Evolutionary conservation across 2,797 vertebrate species (phyloP).

Genomic region (Sciaenops ocellatus): DNA sequence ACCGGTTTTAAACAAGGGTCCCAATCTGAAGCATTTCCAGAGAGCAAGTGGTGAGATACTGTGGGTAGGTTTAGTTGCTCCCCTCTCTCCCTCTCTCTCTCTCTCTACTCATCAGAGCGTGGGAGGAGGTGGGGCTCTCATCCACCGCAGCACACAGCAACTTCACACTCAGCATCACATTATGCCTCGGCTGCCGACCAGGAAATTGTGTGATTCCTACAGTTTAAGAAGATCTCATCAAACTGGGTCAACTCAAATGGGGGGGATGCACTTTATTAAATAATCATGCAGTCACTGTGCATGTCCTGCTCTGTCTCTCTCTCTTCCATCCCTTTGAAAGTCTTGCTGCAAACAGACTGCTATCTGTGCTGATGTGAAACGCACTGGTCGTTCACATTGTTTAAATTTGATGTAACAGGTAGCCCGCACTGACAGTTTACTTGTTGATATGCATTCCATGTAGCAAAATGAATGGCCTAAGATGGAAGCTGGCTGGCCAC

Average conservation of each 20-base stretch:
- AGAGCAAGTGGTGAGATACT: constrained; percentile 82
- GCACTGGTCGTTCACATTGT: constrained; percentile 8
- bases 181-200: constrained; percentile 68
- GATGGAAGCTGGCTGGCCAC: constrained; percentile 70
- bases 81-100: constrained; percentile 61
- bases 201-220: constrained; percentile 69
- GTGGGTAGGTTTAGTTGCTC: constrained; percentile 75
- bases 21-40: constrained; percentile 80
- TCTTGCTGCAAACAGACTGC: background rate
- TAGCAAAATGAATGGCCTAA: constrained; percentile 70
- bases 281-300: constrained; percentile 3
- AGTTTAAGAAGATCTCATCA: constrained; percentile 73
- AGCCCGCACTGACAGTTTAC: constrained; percentile 66
- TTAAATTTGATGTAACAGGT: constrained; percentile 73
- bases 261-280: constrained; percentile 35
- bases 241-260: constrained; percentile 73
- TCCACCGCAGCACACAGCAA: constrained; percentile 80
- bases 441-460: constrained; percentile 80
- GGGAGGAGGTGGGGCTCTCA: constrained; percentile 84
- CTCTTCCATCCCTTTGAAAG: background rate
- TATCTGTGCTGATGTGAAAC: background rate
- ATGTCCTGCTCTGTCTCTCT: background rate
- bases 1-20: constrained; percentile 46
- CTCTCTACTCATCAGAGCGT: constrained; percentile 80
- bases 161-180: constrained; percentile 82